These are phyloP conservation scores for Galerucella nymphaeae DNA, from an alignment of 2,888 invertebrate genomes.

Conservation along the genomic window DNA sequence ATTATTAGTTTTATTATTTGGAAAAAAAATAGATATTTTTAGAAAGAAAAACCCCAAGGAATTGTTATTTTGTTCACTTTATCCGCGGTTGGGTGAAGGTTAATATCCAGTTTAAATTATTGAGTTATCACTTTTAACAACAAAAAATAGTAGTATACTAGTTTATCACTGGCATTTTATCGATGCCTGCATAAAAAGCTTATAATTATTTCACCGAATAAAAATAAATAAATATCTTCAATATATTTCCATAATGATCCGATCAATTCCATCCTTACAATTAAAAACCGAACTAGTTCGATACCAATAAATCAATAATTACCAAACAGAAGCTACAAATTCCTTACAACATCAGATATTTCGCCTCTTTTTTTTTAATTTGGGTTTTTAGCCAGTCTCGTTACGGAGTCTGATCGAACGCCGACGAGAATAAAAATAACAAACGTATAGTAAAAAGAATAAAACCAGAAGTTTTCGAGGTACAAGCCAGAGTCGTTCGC, in stretches of 20 bases:
- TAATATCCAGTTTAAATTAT: no score
- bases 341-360: slow-evolving; percentile 43
- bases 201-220: background rate
- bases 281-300: slow-evolving; percentile 21
- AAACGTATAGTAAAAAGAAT: slow-evolving; percentile 13
- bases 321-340: slow-evolving; percentile 46
- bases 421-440: slow-evolving; percentile 33
- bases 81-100: no score
- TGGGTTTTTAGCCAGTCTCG: slow-evolving; percentile 37
- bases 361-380: slow-evolving; percentile 31
- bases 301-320: slow-evolving; percentile 44
- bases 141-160: background rate
- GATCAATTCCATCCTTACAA: slow-evolving; percentile 18
- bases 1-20: no score
- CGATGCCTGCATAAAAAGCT: background rate
- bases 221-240: slow-evolving; percentile 10
- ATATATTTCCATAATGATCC: slow-evolving; percentile 28
- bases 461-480: slow-evolving; percentile 20
- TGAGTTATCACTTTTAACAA: no score
- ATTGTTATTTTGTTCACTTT: no score
- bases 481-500: slow-evolving; percentile 11
- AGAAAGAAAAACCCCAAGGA: no score
- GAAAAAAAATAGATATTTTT: no score
- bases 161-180: background rate
- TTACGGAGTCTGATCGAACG: slow-evolving; percentile 37